Evolutionary conservation across 2,888 invertebrate genomes (phyloP), one percentile per base, ranked within the genome.

Genomic region (Tridacna crocea): DNA sequence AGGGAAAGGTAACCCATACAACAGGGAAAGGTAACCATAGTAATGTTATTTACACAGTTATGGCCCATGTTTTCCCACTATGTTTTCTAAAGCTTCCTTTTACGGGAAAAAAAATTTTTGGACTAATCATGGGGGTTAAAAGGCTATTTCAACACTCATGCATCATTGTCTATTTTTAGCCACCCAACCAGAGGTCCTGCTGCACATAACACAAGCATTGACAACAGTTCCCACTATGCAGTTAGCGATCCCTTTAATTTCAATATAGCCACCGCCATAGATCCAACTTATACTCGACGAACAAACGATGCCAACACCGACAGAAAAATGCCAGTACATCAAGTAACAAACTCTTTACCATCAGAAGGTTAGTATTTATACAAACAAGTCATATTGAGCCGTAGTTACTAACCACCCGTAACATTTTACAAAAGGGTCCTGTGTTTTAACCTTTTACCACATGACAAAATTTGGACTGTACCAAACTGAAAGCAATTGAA

Each of bases 261-360:
- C 72, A 92, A 92, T 47, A 92, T 92, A 65, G 92, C 92, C 10
- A 87, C 91, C 10, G 92, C 92, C 13, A 92, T 92, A 65, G 92
- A 92, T 75, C 92, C 92, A 2, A 92, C 92, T 3, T 92, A 92
- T 76, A 88, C 88, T 51, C 84, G 91, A 17, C 77, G 90, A 74
- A 27, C 68, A 8, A 47, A 36, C 24, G 81, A 79, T n/a, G 79
- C 72, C 22, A 88, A 87, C 0, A 85, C 85, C 0, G 89, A 89
- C 0, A 83, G 88, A 51, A 91, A 91, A 81, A 82, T 87, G 61
- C 89, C 88, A 8, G 81, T 88, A 24, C 85, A 88, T 15, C 87
- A 72, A 11, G 66, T 88, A 24, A 88, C 91, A 12, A 83, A 87
- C 27, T 89, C 91, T 17, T 79, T 89, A 26, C 91, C 91, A 2